Evolutionary conservation across 1,140 invertebrate species (phyloP).

Genomic region (Gerris buenoi): DNA sequence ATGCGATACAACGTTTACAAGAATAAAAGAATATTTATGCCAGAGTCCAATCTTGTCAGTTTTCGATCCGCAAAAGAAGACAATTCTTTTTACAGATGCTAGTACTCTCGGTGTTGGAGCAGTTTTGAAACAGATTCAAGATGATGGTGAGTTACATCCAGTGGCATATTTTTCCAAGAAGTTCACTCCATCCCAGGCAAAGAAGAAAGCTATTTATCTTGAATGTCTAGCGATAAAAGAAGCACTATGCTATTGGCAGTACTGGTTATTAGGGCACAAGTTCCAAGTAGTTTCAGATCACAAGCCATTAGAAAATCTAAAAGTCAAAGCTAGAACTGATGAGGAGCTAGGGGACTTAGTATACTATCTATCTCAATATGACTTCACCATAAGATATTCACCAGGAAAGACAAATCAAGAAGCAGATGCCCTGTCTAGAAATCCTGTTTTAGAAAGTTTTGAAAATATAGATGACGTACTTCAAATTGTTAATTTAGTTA

Average conservation of each 20-base stretch:
- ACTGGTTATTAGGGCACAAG: slow-evolving; percentile 27
- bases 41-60: slow-evolving; percentile 26
- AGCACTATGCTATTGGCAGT: slow-evolving; percentile 29
- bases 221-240: slow-evolving; percentile 31
- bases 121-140: slow-evolving; percentile 26
- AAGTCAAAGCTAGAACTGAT: slow-evolving; percentile 27
- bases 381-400: slow-evolving; percentile 22
- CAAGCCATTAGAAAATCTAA: slow-evolving; percentile 30
- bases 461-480: slow-evolving; percentile 18
- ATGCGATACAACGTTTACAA: slow-evolving; percentile 26
- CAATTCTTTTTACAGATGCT: slow-evolving; percentile 28
- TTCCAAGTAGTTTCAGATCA: slow-evolving; percentile 30
- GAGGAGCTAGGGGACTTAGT: slow-evolving; percentile 28
- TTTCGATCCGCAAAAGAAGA: slow-evolving; percentile 25
- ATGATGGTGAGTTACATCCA: slow-evolving; percentile 21
- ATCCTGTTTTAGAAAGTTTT: slow-evolving; percentile 22
- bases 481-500: slow-evolving; percentile 19
- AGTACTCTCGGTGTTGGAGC: slow-evolving; percentile 29
- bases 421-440: slow-evolving; percentile 20
- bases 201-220: slow-evolving; percentile 26
- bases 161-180: slow-evolving; percentile 26
- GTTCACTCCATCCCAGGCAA: slow-evolving; percentile 25
- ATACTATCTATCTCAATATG: slow-evolving; percentile 28
- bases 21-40: slow-evolving; percentile 26
- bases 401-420: slow-evolving; percentile 21